Evolutionary conservation across 2,113 vertebrate species (phyloP).

Genomic region (Lutjanus erythropterus): DNA sequence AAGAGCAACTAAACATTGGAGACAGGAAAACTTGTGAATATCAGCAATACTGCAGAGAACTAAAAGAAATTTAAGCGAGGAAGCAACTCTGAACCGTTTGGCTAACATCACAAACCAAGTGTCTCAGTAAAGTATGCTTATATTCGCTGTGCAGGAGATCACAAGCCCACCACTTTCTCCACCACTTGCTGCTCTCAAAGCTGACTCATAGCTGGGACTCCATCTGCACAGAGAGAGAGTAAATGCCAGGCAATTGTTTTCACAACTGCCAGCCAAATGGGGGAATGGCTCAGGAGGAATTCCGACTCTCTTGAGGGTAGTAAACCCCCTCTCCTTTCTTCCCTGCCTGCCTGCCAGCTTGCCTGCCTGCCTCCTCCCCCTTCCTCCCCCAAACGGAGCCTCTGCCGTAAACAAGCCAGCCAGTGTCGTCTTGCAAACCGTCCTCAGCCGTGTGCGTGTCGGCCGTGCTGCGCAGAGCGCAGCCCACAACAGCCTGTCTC

Average conservation of each 20-base stretch:
- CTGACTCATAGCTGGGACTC: constrained; percentile 83
- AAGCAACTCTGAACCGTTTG: constrained; percentile 36
- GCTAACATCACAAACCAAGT: constrained; percentile 51
- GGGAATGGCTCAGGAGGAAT: constrained; percentile 84
- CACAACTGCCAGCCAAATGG: constrained; percentile 88
- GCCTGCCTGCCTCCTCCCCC: constrained; percentile 35
- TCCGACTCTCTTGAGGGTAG: constrained; percentile 81
- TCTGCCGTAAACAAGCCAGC: constrained; percentile 76
- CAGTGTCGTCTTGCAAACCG: constrained; percentile 74
- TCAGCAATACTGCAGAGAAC: constrained; percentile 17
- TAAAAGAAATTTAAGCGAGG: constrained; percentile 14
- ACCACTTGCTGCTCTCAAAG: constrained; percentile 78
- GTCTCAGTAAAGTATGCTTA: constrained; percentile 54
- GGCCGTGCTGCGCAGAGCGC: constrained; percentile 38
- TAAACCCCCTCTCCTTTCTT: constrained; percentile 72
- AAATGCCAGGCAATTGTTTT: constrained; percentile 87
- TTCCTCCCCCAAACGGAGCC: constrained; percentile 54
- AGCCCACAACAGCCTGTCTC: constrained; percentile 58
- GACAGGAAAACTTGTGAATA: background rate
- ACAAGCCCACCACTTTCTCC: constrained; percentile 76
- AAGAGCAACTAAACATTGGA: background rate
- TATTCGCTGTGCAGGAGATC: constrained; percentile 63
- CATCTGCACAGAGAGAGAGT: constrained; percentile 78
- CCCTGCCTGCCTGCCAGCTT: constrained; percentile 60
- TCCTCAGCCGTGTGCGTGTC: constrained; percentile 46